Percentiles rank a stretch among this genome's conserved stretches.
Conservation (phyloP, 2,113 vertebrate species). For the Aleadryas rufinucha region DNA sequence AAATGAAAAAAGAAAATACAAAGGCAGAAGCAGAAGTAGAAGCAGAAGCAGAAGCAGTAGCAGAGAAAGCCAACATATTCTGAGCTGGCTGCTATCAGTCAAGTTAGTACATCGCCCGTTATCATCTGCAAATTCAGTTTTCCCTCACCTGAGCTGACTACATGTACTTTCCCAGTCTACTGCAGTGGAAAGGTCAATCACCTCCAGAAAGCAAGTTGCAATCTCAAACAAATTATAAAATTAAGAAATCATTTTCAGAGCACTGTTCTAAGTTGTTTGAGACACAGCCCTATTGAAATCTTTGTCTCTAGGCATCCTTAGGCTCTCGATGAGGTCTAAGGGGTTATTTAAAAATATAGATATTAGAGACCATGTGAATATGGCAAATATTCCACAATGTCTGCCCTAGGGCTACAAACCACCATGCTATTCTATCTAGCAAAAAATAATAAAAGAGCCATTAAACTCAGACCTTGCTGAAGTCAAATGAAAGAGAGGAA, state of each 20-base stretch:
- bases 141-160: neutral
- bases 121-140: neutral
- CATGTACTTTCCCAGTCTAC: neutral
- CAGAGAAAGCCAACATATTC: neutral
- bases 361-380: neutral
- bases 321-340: neutral
- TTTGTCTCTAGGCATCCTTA: neutral
- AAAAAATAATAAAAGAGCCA: neutral
- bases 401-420: neutral
- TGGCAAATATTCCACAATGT: neutral
- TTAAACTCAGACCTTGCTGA: neutral
- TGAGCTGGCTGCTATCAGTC: neutral
- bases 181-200: neutral
- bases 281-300: neutral
- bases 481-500: neutral
- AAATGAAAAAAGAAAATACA: slow-evolving; percentile 1
- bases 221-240: neutral
- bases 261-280: neutral
- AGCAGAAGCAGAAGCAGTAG: neutral
- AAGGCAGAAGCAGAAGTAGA: slow-evolving; percentile 1
- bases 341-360: neutral
- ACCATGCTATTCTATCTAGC: neutral
- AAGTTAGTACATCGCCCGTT: neutral
- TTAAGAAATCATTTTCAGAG: neutral
- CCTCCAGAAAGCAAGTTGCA: neutral